Conservation (phyloP, 1,140 invertebrate genomes). For the Nixonia krombeini region DNA sequence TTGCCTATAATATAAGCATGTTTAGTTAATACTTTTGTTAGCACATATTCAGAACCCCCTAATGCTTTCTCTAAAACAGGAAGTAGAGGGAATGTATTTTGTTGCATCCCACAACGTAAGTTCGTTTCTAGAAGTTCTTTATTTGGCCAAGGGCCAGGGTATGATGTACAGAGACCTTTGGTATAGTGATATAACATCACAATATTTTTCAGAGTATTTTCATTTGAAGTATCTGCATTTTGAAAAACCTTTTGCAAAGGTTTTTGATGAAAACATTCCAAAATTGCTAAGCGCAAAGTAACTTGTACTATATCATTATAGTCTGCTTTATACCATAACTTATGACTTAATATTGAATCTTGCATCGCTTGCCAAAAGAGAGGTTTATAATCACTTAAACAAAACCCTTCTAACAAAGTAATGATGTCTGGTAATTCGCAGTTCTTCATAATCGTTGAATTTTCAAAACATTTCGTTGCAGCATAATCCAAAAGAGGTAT, state of each 20-base stretch:
- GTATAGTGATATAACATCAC: slow-evolving; percentile 73
- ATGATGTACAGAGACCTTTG: slow-evolving; percentile 69
- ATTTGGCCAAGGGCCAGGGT: slow-evolving; percentile 59
- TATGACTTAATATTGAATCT: slow-evolving; percentile 61
- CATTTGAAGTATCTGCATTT: slow-evolving; percentile 8
- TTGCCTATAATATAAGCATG: slow-evolving; percentile 68
- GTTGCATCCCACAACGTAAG: background rate
- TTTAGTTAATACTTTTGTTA: slow-evolving; percentile 62
- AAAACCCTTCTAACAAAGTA: slow-evolving; percentile 51
- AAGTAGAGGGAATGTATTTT: slow-evolving; percentile 9
- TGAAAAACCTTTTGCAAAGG: slow-evolving; percentile 71
- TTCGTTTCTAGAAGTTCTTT: slow-evolving; percentile 4
- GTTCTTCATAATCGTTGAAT: slow-evolving; percentile 54
- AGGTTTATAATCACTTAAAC: slow-evolving; percentile 75
- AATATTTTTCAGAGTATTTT: slow-evolving; percentile 47
- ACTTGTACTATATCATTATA: slow-evolving; percentile 53
- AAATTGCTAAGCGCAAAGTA: slow-evolving; percentile 69
- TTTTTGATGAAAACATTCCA: slow-evolving; percentile 72
- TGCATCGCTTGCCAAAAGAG: slow-evolving; percentile 71
- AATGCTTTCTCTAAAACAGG: slow-evolving; percentile 61
- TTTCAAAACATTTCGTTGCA: slow-evolving; percentile 62
- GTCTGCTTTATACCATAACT: slow-evolving; percentile 53
- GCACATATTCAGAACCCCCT: slow-evolving; percentile 68
- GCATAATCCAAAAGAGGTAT: slow-evolving; percentile 73
- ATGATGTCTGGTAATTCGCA: background rate